Base-by-base conservation (phyloP, 30 jellyfish, hydroid and myxozoan genomes). In the Rhopilema esculentum region DNA sequence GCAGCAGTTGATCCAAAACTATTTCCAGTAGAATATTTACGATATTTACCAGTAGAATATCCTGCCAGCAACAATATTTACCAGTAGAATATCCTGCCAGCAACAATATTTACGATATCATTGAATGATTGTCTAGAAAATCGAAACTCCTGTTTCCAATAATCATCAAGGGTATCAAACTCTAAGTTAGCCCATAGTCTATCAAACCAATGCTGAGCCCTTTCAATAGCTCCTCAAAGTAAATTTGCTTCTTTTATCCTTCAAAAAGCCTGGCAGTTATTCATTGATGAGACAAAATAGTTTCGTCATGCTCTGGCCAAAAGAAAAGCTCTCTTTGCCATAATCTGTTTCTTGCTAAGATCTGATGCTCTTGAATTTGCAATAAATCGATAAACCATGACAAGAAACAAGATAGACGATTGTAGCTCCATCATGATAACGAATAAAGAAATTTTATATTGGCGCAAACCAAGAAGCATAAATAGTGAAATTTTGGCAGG, bases 181-280 rank as follows among this genome's bases (percentile, higher is more conserved):
- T 72, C 65, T 72, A 28, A 4, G 28, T 49, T 28, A 72, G 31
- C 72, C 87, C 75, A 33, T 4, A 48, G 50, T n/a, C 27, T 76
- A 31, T 40, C 85, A 50, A 74, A 30, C 85, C 85, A 27, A 18
- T n/a, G 76, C 77, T 76, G 87, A 76, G 87, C 77, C 77, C 87
- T 40, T 18, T 33, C 53, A 27, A 76, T 76, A n/a, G 77, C 77
- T 40, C 87, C 87, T 29, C 22, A 49, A 76, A 16, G 28, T 12
- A 16, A 29, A 29, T 51, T 8, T n/a, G 52, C 75, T 19, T 57
- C 87, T 19, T 8, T 8, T 20, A 67, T 9, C 28, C 1, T 32
- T 12, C 4, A 24, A 20, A 17, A 67, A 67, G 40, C 78, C 17
- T 67, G 40, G 49, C 78, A 67, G 85, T 75, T 75, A 75, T 48